Evolutionary conservation across 2,888 invertebrate genomes (phyloP).

Genomic region (Ophion ellenae): DNA sequence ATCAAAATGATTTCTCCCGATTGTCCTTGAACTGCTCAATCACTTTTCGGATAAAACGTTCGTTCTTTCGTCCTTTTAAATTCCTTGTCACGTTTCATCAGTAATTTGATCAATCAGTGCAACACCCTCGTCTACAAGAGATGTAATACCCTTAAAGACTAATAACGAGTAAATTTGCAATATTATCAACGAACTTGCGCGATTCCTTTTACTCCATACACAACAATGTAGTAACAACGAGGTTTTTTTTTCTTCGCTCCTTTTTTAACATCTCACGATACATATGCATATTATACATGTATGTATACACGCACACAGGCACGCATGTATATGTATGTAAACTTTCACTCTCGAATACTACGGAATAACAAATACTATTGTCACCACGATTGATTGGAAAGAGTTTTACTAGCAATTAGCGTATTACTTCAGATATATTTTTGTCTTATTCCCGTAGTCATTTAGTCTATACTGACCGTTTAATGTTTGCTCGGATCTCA

Average conservation of each 20-base stretch:
- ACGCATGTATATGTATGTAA: slow-evolving; percentile 25
- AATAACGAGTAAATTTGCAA: slow-evolving; percentile 75
- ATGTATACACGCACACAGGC: slow-evolving; percentile 4
- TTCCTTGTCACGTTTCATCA: slow-evolving; percentile 41
- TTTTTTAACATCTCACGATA: slow-evolving; percentile 69
- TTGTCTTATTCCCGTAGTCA: slow-evolving; percentile 51
- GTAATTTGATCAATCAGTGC: slow-evolving; percentile 41
- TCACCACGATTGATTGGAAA: slow-evolving; percentile 81
- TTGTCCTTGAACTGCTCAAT: slow-evolving; percentile 40
- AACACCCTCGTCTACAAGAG: slow-evolving; percentile 51
- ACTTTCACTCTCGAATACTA: slow-evolving; percentile 72
- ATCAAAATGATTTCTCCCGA: slow-evolving; percentile 18
- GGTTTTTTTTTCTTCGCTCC: slow-evolving; percentile 59
- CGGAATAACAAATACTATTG: slow-evolving; percentile 80
- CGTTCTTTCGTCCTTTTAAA: slow-evolving; percentile 17
- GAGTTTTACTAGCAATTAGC: slow-evolving; percentile 63
- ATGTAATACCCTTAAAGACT: slow-evolving; percentile 64
- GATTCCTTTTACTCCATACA: slow-evolving; percentile 62
- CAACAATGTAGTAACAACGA: slow-evolving; percentile 74
- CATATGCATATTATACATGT: slow-evolving; percentile 56
- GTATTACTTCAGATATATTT: slow-evolving; percentile 57
- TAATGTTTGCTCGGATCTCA: slow-evolving; percentile 63
- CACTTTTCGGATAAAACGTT: slow-evolving; percentile 34
- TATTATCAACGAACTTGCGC: slow-evolving; percentile 73
- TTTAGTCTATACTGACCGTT: slow-evolving; percentile 56